A percentile compares a stretch with the other conserved stretches of the same genome.
Conservation (phyloP, 37 sponge, comb jelly and placozoan species). For the Dysidea cf. avara region DNA sequence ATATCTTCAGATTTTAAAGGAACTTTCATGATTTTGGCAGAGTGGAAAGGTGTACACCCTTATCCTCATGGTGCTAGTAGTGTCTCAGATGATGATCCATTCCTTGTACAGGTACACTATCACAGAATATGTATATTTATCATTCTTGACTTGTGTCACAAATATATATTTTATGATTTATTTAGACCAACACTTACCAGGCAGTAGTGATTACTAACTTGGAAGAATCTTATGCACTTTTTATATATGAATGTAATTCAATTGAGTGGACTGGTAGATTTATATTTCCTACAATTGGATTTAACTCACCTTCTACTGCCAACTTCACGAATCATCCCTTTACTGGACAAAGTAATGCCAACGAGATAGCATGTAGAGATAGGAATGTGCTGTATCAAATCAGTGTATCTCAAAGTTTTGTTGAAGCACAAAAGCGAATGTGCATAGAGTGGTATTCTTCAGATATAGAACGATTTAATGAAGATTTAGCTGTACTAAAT, state of each 20-base stretch:
- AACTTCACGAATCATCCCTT: slow-evolving; percentile 36
- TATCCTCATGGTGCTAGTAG: no score
- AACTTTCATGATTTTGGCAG: slow-evolving; percentile 49
- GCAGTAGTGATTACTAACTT: slow-evolving; percentile 29
- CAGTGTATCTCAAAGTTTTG: no score
- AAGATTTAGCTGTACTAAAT: no score
- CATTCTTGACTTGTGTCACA: no score
- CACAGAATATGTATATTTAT: neutral
- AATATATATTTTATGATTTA: no score
- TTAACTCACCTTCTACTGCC: slow-evolving; percentile 12
- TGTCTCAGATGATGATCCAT: no score
- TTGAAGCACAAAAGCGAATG: no score
- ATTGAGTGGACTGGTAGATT: slow-evolving; percentile 15
- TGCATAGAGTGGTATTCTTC: no score
- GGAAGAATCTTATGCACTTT: slow-evolving; percentile 20
- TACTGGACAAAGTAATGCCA: neutral
- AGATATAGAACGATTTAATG: no score
- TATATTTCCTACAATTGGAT: slow-evolving; percentile 19
- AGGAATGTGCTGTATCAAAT: no score
- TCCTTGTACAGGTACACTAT: no score
- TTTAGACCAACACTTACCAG: slow-evolving; percentile 29
- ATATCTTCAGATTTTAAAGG: slow-evolving; percentile 18
- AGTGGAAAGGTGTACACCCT: slow-evolving; percentile 22
- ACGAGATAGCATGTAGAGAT: slow-evolving; percentile 3
- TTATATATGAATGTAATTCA: slow-evolving; percentile 21